Base-by-base conservation (phyloP, 2,797 vertebrate species). In the Pangasius krempfi region DNA sequence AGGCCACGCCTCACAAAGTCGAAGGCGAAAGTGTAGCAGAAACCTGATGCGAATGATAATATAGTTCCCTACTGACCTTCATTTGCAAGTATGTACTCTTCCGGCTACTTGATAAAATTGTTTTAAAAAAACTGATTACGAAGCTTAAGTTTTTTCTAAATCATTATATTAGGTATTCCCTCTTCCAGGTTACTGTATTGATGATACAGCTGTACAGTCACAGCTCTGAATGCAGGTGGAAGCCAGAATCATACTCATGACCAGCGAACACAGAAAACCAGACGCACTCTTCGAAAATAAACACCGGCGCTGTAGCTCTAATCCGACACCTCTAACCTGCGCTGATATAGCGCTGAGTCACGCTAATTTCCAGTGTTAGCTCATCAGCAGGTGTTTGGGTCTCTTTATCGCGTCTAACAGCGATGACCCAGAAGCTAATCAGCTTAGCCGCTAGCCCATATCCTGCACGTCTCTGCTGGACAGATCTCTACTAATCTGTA, bases 381-480 rank as follows among this genome's bases (percentile, higher is more conserved):
- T 70, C 33, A 52, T 90, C 79, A 84, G 73, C 87, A 90, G 82
- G 87, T 88, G 88, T 90, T 88, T 85, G 52, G 84, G 37, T 89
- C 86, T 30, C 83, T 89, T 66, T 85, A 66, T 37, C 64, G 52
- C 50, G 9, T 73, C 87, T 81, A 83, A 88, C 86, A 72, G 87
- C 5, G 60, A 80, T 88, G 85, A 89, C 70, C 60, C 78, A 79
- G 47, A n/a, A 54, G n/a, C 73, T 91, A 86, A 91, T 89, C 88
- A 27, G 89, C 89, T 91, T 90, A 91, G 75, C 84, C 52, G 64
- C 58, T 88, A 83, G 27, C 60, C 68, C 87, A 85, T 76, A 87
- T 87, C 89, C 87, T 40, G 76, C 44, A 27, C 10, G 27, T 84
- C 44, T 85, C 66, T 68, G 85, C 60, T 13, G 5, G 54, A 83